Conservation (phyloP, 2,113 vertebrate genomes). For the Mesembrinibis cayennensis region DNA sequence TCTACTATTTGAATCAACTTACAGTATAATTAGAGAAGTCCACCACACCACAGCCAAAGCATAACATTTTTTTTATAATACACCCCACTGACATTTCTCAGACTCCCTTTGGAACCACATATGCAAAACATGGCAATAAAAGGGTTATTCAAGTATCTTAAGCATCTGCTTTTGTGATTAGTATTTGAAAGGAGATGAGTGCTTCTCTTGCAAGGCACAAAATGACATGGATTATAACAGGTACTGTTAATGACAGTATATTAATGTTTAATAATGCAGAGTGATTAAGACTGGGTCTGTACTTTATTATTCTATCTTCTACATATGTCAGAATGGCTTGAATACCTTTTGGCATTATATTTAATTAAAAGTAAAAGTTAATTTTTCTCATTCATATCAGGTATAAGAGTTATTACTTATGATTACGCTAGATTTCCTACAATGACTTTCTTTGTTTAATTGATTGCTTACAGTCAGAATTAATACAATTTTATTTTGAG, state of each 20-base stretch:
- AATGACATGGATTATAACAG: conserved; percentile 74
- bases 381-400: conserved; percentile 69
- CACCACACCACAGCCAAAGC: background rate
- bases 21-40: background rate
- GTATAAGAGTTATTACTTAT: conserved; percentile 61
- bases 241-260: conserved; percentile 76
- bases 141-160: conserved; percentile 59
- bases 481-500: conserved; percentile 24
- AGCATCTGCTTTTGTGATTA: conserved; percentile 67
- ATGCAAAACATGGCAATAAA: conserved; percentile 23
- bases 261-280: conserved; percentile 76
- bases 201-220: conserved; percentile 60
- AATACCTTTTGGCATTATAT: conserved; percentile 72
- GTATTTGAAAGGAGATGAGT: conserved; percentile 68
- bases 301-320: conserved; percentile 76
- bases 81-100: background rate
- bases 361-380: conserved; percentile 74
- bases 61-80: background rate
- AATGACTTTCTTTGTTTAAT: conserved; percentile 49
- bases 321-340: conserved; percentile 68
- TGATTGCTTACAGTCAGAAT: conserved; percentile 37
- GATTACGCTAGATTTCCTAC: conserved; percentile 60
- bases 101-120: background rate
- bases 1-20: background rate
- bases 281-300: conserved; percentile 74